A percentile compares a stretch with the other conserved stretches of the same genome.
These are phyloP conservation scores for Capricornis sumatraensis DNA, from an alignment of 2,113 vertebrate genomes.

Conservation along the genomic window DNA sequence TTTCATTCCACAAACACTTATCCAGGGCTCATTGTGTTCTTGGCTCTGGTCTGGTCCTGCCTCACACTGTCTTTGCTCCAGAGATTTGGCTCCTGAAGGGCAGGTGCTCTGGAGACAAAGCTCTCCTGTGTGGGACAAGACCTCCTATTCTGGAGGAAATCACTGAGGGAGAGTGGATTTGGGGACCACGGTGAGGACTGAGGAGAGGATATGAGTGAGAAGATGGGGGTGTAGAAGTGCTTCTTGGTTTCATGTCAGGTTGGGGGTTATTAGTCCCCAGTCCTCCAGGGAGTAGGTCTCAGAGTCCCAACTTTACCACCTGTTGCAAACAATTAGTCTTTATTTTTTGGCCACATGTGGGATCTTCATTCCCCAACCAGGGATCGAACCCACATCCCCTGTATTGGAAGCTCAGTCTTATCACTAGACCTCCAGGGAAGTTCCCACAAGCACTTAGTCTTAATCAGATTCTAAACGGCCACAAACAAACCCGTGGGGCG, in stretches of 20 bases:
- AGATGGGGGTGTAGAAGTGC: background rate
- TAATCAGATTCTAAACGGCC: background rate
- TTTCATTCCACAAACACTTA: background rate
- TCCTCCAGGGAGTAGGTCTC: background rate
- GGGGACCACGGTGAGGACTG: background rate
- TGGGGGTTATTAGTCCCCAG: background rate
- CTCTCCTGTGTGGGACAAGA: background rate
- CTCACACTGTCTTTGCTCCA: background rate
- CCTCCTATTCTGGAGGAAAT: background rate
- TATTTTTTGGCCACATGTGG: background rate
- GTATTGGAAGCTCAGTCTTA: background rate
- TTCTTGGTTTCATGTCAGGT: background rate
- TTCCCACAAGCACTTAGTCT: background rate
- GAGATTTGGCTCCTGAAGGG: background rate
- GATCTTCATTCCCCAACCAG: background rate
- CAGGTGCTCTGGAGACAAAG: background rate
- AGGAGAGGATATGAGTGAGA: background rate
- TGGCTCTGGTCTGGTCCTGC: background rate
- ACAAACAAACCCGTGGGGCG: slow-evolving; percentile 13
- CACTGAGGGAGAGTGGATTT: background rate
- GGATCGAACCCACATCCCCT: background rate
- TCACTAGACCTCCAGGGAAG: background rate
- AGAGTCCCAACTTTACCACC: slow-evolving; percentile 17
- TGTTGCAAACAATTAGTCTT: slow-evolving; percentile 10
- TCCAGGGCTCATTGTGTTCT: background rate